Percentiles rank a stretch among this genome's conserved stretches.
Evolutionary conservation across 1,140 invertebrate species (phyloP).

Genomic region (Hypsibius dujardini): DNA sequence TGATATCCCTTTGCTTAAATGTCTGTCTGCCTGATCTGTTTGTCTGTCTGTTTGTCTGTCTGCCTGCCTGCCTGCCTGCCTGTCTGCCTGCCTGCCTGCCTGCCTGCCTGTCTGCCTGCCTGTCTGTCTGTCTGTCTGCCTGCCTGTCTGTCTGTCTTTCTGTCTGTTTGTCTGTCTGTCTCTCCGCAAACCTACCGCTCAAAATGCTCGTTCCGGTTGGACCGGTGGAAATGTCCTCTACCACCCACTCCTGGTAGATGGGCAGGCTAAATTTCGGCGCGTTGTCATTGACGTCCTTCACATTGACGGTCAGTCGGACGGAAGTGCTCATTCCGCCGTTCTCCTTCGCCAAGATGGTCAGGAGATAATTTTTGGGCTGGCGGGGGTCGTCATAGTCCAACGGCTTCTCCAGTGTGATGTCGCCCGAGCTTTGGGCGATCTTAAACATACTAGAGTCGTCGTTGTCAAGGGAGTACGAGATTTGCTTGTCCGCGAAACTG

Average conservation of each 20-base stretch:
- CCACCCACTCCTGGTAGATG: slow-evolving; percentile 80
- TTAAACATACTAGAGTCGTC: slow-evolving; percentile 85
- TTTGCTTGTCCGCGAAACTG: slow-evolving; percentile 82
- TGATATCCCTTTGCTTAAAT: no score
- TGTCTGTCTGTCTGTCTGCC: no score
- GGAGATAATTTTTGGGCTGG: slow-evolving; percentile 73
- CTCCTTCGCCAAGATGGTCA: slow-evolving; percentile 78
- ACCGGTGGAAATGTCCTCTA: slow-evolving; percentile 76
- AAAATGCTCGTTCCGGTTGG: no score
- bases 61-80: no score
- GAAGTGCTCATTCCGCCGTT: slow-evolving; percentile 84
- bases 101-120: no score
- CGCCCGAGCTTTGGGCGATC: slow-evolving; percentile 74
- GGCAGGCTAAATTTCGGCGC: slow-evolving; percentile 82
- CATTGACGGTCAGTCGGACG: slow-evolving; percentile 40
- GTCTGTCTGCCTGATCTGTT: no score
- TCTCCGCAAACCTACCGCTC: no score
- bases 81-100: no score
- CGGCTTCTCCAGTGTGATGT: slow-evolving; percentile 81
- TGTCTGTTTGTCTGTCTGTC: no score
- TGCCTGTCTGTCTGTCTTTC: no score
- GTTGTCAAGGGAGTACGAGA: slow-evolving; percentile 75
- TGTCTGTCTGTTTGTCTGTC: no score
- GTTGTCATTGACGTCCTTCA: slow-evolving; percentile 68
- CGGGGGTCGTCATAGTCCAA: slow-evolving; percentile 80